Evolutionary conservation across 2,888 invertebrate species (phyloP), one percentile per base, ranked within the genome.

Genomic region (Ryuthela nishihirai): DNA sequence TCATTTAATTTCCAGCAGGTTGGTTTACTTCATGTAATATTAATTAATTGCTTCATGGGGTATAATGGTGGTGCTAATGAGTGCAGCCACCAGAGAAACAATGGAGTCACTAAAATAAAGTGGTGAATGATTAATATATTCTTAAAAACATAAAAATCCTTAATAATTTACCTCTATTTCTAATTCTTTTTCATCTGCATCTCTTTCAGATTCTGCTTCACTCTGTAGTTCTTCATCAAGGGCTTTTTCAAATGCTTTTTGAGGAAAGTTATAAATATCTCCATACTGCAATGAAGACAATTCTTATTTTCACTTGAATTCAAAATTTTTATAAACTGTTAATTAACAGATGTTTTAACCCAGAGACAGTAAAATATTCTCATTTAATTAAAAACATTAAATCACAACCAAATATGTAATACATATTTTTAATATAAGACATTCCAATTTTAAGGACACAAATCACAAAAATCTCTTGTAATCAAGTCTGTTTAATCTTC

Each of bases 251-350:
- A 98, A 98, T 0, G 92, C 94, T 72, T 84, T 85, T 81, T 90
- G 88, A 10, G 95, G 91, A 80, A 98, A 97, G 77, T 98, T 99
- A 76, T 98, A 98, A 66, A 99, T 91, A 74, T 98, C 97, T 71
- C 94, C 89, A 76, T 99, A 98, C 85, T 90, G 74, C 49, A 82
- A 82, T 43, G 62, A 68, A 61, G 62, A 47, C 32, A 23, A 44
- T 15, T 39, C 10, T 21, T 34, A 2, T 10, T 34, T 34, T 34
- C 4, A 39, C n/a, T 39, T 17, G 18, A 17, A 39, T 12, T 3
- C 4, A 34, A 4, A 4, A 34, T 34, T 34, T 34, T 6, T 6
- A 15, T 7, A 15, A 48, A 43, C 7, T 23, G n/a, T n/a, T n/a
- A n/a, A n/a, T n/a, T n/a, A n/a, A n/a, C n/a, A n/a, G n/a, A n/a